Base-by-base conservation (phyloP, 1,140 invertebrate genomes). In the Asbolus verrucosus region DNA sequence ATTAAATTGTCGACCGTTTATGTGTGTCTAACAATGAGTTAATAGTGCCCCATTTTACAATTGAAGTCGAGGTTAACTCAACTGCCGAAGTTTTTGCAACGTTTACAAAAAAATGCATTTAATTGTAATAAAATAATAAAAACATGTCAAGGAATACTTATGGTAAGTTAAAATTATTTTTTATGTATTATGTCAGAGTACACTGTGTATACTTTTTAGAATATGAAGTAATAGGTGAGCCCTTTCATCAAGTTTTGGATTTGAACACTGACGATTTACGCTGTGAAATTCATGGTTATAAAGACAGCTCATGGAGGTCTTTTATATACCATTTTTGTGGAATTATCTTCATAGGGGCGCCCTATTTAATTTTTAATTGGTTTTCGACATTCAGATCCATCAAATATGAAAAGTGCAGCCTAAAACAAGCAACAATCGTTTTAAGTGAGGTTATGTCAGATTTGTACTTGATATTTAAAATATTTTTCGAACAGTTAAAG, bases 401-500 rank as follows among this genome's bases (percentile, higher is more conserved):
- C 65, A 83, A 83, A 78, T 86, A 83, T 74, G 76, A 79, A 75
- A 84, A 83, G 82, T 84, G 83, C 79, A 80, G 80, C 76, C 80
- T 86, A 72, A 82, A 80, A 81, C 78, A 72, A 69, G 85, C 85
- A 74, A 79, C 83, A 36, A 54, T 82, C 41, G 79, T 87, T 73
- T 84, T 84, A 74, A 80, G 85, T 85, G 80, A 83, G 82, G 76
- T 63, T 15, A 46, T 38, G 19, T 30, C 36, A 65, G 1, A 38
- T 27, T 41, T 11, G 1, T 63, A 9, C 66, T 24, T 76, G n/a
- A 36, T 54, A 46, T n/a, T 54, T 30, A 13, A 24, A 8, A 36
- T 9, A 18, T 61, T 82, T 84, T 70, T n/a, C n/a, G n/a, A n/a
- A n/a, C 67, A 86, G 84, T 85, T n/a, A 81, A 77, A 19, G 82